A percentile compares a stretch with the other conserved stretches of the same genome.
These are phyloP conservation scores for Herpailurus yagouaroundi DNA, from an alignment of 2,113 vertebrate genomes.

Conservation along the genomic window DNA sequence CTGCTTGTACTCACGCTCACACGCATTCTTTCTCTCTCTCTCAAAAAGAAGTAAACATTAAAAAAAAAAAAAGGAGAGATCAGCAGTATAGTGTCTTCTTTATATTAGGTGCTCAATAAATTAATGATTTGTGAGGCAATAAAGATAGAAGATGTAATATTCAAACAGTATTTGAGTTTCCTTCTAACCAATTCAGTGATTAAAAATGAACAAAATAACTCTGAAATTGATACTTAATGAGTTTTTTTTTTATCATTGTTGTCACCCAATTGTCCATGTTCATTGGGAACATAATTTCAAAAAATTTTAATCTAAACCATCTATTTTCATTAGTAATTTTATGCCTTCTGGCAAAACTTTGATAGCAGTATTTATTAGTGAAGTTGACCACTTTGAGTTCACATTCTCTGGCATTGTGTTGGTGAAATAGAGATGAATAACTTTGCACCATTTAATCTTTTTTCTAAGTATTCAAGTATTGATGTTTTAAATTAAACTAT, in stretches of 20 bases:
- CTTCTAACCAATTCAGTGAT: neutral
- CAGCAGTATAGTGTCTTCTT: neutral
- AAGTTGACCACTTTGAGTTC: neutral
- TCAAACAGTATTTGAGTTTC: slow-evolving; percentile 30
- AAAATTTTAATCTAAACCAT: neutral
- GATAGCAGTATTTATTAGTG: neutral
- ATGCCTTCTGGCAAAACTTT: neutral
- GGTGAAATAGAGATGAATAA: neutral
- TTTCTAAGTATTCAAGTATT: neutral
- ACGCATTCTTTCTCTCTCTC: too few species aligned
- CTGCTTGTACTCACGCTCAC: too few species aligned
- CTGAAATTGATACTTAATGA: neutral
- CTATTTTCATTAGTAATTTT: slow-evolving; percentile 37
- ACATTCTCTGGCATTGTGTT: neutral
- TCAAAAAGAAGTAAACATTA: too few species aligned
- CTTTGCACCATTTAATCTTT: neutral
- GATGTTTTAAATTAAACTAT: slow-evolving; percentile 9
- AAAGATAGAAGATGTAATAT: neutral
- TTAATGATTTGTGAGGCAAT: neutral
- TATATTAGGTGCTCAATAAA: neutral
- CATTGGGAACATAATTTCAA: neutral
- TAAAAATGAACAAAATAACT: neutral
- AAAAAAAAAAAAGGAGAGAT: too few species aligned
- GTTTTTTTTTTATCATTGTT: neutral
- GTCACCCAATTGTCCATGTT: neutral